Evolutionary conservation across 1,140 invertebrate genomes (phyloP).

Genomic region (Stegodyphus mimosarum): DNA sequence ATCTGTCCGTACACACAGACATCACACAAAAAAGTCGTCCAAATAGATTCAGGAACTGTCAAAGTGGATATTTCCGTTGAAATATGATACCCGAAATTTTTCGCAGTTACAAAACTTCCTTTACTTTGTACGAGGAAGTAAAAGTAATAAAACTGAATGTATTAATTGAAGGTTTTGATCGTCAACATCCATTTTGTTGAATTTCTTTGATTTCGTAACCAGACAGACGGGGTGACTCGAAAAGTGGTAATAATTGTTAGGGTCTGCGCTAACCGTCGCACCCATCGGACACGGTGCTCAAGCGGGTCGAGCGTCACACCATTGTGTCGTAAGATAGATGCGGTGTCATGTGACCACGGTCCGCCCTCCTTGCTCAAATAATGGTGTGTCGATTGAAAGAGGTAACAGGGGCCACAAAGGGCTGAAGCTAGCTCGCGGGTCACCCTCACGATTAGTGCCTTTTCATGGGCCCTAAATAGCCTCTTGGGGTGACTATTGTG

Average conservation of each 20-base stretch:
- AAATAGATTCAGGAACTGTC: too few relatives aligned
- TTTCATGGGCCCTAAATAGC: slow-evolving; percentile 43
- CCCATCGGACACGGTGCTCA: background rate
- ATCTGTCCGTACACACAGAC: too few relatives aligned
- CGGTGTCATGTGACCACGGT: slow-evolving; percentile 55
- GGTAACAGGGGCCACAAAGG: slow-evolving; percentile 54
- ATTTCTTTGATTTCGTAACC: background rate
- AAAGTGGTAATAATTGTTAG: background rate
- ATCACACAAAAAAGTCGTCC: too few relatives aligned
- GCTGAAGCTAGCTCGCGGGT: background rate
- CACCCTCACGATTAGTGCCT: slow-evolving; percentile 33
- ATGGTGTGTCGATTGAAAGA: slow-evolving; percentile 39
- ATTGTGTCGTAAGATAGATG: slow-evolving; percentile 53
- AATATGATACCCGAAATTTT: too few relatives aligned
- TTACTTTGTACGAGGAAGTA: too few relatives aligned
- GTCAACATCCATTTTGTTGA: too few relatives aligned
- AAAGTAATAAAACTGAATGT: too few relatives aligned
- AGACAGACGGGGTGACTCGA: background rate
- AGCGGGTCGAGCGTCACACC: slow-evolving; percentile 1
- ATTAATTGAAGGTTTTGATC: too few relatives aligned
- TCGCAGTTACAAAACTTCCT: too few relatives aligned
- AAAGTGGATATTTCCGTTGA: too few relatives aligned
- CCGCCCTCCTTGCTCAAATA: slow-evolving; percentile 37
- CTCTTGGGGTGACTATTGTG: slow-evolving; percentile 22
- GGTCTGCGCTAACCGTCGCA: background rate